Percentiles rank a stretch among this genome's conserved stretches.
These are phyloP conservation scores for Illadopsis cleaveri DNA, from an alignment of 2,113 vertebrate species.

Conservation along the genomic window DNA sequence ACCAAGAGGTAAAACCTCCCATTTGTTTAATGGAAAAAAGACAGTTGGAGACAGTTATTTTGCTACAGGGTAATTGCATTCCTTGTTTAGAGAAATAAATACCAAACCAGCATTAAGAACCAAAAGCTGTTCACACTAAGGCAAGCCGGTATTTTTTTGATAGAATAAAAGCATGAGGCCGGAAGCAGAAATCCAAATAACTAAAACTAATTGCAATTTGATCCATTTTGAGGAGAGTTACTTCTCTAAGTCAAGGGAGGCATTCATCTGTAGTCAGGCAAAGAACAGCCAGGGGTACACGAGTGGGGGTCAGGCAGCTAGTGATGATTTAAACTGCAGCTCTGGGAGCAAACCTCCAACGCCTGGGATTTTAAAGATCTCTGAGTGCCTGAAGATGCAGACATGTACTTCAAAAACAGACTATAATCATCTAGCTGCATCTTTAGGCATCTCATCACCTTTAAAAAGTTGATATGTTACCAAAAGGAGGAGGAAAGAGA, in stretches of 20 bases:
- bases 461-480: not conserved
- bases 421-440: not conserved
- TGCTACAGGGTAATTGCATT: slow-evolving; percentile 21
- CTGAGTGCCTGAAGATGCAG: not conserved
- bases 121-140: not conserved
- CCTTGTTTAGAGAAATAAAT: slow-evolving; percentile 50
- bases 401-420: not conserved
- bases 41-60: slow-evolving; percentile 33
- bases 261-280: not conserved
- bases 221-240: not conserved
- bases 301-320: not conserved
- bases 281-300: not conserved
- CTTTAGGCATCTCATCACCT: not conserved
- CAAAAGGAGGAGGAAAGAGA: not conserved
- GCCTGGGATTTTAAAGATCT: not conserved
- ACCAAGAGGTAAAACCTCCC: slow-evolving; percentile 31
- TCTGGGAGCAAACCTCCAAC: not conserved
- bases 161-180: not conserved
- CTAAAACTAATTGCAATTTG: not conserved
- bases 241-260: not conserved
- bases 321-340: not conserved
- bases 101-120: not conserved
- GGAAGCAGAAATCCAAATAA: not conserved
- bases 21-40: slow-evolving; percentile 46
- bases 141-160: not conserved